Percentiles rank a stretch among this genome's conserved stretches.
Conservation (phyloP, 37 sponge, comb jelly and placozoan genomes). For the Diacarnus erythraeanus region DNA sequence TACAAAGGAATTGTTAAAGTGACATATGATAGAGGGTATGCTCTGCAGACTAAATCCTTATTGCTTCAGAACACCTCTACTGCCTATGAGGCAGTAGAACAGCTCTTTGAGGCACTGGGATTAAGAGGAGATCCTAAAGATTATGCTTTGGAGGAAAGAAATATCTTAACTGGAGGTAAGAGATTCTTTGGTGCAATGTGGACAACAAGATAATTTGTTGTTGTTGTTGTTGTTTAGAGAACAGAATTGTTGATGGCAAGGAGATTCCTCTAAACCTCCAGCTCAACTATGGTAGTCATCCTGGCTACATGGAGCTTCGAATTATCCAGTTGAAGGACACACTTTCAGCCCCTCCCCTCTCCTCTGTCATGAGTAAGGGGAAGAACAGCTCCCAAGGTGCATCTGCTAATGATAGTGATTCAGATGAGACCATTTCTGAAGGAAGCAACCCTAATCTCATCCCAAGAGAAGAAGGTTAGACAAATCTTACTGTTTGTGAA, state of each 20-base stretch:
- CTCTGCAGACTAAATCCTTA: conserved; percentile 69
- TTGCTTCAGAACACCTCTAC: conserved; percentile 56
- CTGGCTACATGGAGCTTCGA: conserved; percentile 53
- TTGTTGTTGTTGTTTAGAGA: conserved; percentile 19
- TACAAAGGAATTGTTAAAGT: conserved; percentile 70
- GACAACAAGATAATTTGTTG: conserved; percentile 17
- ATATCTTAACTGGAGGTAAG: conserved; percentile 64
- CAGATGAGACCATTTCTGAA: conserved; percentile 39
- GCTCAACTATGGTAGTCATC: conserved; percentile 45
- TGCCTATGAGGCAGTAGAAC: conserved; percentile 46
- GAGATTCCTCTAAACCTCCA: conserved; percentile 75
- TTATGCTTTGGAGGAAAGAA: conserved; percentile 72
- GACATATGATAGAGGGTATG: conserved; percentile 76
- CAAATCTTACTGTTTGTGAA: not conserved
- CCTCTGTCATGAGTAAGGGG: not conserved
- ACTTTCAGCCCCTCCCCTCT: conserved; percentile 9
- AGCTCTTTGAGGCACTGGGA: conserved; percentile 56
- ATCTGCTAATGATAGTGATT: conserved; percentile 9
- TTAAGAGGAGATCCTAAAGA: conserved; percentile 55
- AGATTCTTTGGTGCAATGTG: not conserved
- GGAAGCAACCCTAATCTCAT: conserved; percentile 25
- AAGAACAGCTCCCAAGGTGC: not conserved
- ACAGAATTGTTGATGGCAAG: conserved; percentile 16
- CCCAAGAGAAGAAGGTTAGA: conserved; percentile 78
- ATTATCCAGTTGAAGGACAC: conserved; percentile 55